phyloP scores from a whole-genome alignment of 2,888 invertebrate species.

The Eilema caniola region DNA sequence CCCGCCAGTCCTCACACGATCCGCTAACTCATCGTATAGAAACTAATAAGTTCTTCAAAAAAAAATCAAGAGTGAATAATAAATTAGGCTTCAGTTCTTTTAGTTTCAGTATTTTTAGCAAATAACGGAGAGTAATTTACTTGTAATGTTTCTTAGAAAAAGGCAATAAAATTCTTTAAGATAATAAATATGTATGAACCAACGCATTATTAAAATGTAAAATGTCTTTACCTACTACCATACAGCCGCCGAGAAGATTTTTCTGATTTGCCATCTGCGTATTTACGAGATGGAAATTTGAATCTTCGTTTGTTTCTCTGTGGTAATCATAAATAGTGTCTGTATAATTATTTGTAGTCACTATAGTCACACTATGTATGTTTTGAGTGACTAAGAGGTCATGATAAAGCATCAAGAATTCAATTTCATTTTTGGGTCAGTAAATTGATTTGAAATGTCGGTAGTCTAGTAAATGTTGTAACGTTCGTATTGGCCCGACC shows the following conservation, averaged over 20 bases:
- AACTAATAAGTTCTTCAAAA: conserved; percentile 62
- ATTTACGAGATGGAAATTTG: too few relatives aligned
- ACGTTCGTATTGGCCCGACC: conserved; percentile 44
- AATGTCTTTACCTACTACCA: too few relatives aligned
- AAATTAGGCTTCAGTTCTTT: conserved; percentile 32
- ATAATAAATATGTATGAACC: neutral
- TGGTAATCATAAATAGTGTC: too few relatives aligned
- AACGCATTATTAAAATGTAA: neutral
- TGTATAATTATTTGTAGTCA: too few relatives aligned
- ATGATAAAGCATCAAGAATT: conserved; percentile 3
- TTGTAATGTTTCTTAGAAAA: neutral
- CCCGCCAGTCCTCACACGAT: conserved; percentile 54
- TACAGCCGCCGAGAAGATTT: too few relatives aligned
- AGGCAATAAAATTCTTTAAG: neutral
- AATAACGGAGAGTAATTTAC: neutral
- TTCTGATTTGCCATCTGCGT: too few relatives aligned
- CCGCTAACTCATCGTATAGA: conserved; percentile 65
- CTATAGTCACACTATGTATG: too few relatives aligned
- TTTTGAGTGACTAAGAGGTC: too few relatives aligned
- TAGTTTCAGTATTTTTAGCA: neutral
- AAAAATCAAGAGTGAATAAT: conserved; percentile 42
- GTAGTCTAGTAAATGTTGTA: conserved; percentile 69
- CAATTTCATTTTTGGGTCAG: conserved; percentile 51
- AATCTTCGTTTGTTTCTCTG: too few relatives aligned
- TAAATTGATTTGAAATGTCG: conserved; percentile 74